phyloP scores from a whole-genome alignment of 2,888 invertebrate genomes.

The Nomada ferruginata region DNA sequence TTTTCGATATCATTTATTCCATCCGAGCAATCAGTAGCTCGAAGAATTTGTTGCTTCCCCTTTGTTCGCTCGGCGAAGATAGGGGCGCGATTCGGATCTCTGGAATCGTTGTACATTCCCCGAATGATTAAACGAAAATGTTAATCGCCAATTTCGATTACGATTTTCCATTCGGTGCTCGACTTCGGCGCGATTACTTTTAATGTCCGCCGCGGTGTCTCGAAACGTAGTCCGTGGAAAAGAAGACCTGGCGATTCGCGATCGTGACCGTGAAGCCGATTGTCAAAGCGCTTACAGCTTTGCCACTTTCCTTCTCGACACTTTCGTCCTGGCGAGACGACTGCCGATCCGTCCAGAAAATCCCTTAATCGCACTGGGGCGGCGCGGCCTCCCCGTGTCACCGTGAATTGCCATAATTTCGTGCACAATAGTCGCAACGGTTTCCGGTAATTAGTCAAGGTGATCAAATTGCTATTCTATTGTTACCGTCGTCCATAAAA shows the following conservation, averaged over 20 bases:
- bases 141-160: not conserved
- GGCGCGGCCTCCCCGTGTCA: not conserved
- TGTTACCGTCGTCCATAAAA: constrained; percentile 54
- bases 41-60: too few relatives aligned
- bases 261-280: constrained; percentile 26
- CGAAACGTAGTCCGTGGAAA: not conserved
- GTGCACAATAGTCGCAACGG: constrained; percentile 18
- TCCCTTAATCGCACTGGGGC: not conserved
- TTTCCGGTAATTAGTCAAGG: constrained; percentile 52
- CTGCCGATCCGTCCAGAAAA: too few relatives aligned
- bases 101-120: too few relatives aligned
- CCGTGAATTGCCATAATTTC: not conserved
- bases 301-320: not conserved
- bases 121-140: too few relatives aligned
- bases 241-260: not conserved
- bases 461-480: constrained; percentile 50
- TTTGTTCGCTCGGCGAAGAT: too few relatives aligned
- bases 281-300: not conserved
- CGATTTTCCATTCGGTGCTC: not conserved
- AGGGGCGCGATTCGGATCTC: too few relatives aligned
- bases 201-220: not conserved
- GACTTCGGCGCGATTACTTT: not conserved
- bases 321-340: not conserved
- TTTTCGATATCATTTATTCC: not conserved
- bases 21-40: too few relatives aligned